These are phyloP conservation scores for Coracias cyanogaster DNA, from an alignment of 2,797 vertebrate species.

Conservation along the genomic window DNA sequence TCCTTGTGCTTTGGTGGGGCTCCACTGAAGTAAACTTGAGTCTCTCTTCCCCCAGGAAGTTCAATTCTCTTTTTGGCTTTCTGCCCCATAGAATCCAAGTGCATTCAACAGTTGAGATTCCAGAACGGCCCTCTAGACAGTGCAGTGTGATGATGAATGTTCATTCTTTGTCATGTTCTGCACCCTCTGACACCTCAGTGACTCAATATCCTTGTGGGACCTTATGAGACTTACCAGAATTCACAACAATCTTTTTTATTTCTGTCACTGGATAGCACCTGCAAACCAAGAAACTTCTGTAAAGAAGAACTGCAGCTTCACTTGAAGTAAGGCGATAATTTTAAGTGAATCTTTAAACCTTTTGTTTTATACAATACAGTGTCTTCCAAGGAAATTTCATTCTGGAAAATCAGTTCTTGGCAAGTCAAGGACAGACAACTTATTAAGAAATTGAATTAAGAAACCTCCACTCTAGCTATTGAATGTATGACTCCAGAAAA, in stretches of 20 bases:
- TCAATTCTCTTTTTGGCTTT: not conserved
- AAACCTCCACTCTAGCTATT: conserved; percentile 10
- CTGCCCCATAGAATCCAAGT: not conserved
- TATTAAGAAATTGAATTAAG: not conserved
- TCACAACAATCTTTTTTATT: not conserved
- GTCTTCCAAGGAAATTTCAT: not conserved
- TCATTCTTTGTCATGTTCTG: not conserved
- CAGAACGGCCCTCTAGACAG: not conserved
- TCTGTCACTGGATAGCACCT: conserved; percentile 7
- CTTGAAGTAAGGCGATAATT: not conserved
- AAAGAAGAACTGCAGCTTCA: not conserved
- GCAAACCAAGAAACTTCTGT: not conserved
- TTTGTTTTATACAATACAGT: conserved; percentile 1
- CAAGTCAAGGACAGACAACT: not conserved
- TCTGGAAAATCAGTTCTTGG: not conserved
- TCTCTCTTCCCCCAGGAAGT: not conserved
- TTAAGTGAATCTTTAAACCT: not conserved
- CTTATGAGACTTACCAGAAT: not conserved
- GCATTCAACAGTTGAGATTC: not conserved
- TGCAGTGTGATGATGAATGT: not conserved
- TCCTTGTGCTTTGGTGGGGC: not conserved
- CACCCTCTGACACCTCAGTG: not conserved
- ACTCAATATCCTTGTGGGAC: not conserved
- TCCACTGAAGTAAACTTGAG: not conserved
- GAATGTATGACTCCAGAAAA: conserved; percentile 63